These are phyloP conservation scores for Anoplophora glabripennis DNA, from an alignment of 1,140 invertebrate species.

Conservation along the genomic window DNA sequence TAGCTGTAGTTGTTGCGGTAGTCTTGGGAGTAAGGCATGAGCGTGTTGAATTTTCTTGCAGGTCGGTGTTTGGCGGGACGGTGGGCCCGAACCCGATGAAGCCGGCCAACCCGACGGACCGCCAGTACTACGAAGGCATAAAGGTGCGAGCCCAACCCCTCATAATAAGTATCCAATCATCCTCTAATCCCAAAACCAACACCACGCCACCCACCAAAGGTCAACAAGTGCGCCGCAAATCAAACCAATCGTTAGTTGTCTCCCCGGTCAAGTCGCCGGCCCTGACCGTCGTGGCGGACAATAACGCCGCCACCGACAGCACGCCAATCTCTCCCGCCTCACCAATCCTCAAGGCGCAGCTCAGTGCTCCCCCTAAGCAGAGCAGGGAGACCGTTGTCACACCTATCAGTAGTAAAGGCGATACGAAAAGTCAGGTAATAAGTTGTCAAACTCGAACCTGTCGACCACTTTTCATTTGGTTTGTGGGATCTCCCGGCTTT, in stretches of 20 bases:
- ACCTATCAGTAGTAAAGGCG: conserved; percentile 49
- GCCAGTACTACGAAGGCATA: conserved; percentile 73
- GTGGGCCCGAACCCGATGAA: conserved; percentile 75
- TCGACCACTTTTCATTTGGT: no score
- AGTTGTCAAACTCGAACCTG: conserved; percentile 32
- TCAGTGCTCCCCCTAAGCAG: conserved; percentile 66
- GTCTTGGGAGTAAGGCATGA: conserved; percentile 1
- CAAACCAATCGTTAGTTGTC: conserved; percentile 5
- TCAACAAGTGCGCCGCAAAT: conserved; percentile 17
- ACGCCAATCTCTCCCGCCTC: conserved; percentile 56
- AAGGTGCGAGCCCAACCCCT: conserved; percentile 61
- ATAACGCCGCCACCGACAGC: conserved; percentile 39
- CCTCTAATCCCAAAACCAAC: conserved; percentile 26
- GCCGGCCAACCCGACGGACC: conserved; percentile 54
- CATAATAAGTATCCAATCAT: conserved; percentile 48
- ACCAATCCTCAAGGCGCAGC: conserved; percentile 74
- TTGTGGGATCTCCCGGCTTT: no score
- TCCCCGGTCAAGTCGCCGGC: conserved; percentile 17
- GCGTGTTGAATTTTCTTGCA: conserved; percentile 42
- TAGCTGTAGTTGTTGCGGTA: no score
- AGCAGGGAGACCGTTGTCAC: conserved; percentile 31
- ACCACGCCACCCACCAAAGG: conserved; percentile 19
- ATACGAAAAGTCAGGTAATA: conserved; percentile 62
- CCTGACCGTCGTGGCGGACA: conserved; percentile 33
- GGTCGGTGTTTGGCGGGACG: conserved; percentile 72